Evolutionary conservation across 2,888 invertebrate species (phyloP), one percentile per base, ranked within the genome.

Genomic region (Emmelina monodactyla): DNA sequence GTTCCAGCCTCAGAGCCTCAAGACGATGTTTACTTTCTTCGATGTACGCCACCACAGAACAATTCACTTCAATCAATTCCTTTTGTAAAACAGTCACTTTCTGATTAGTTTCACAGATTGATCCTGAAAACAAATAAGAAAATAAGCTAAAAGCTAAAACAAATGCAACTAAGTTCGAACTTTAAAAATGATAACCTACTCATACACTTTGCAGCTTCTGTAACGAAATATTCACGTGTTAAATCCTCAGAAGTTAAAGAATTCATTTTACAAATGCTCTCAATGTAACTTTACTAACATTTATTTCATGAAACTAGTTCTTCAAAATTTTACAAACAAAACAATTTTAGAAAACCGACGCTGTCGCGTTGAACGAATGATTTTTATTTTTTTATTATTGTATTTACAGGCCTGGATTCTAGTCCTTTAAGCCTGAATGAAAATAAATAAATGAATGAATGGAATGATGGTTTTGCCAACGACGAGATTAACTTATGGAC

Each of bases 111-210:
- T 49, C 43, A 19, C 65, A 62, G 50, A 83, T 62, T 37, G 72
- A 62, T 49, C 61, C 83, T 84, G 65, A 44, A 78, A 72, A 34
- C 42, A 41, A 45, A 40, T 42, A 45, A 39, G n/a, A n/a, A 42
- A 49, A 46, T 48, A 46, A 34, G 22, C 40, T 29, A 31, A 38
- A 40, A 29, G 38, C 40, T 39, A 50, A 63, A 66, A 66, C 62
- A 65, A 60, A 44, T 55, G 72, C 68, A 60, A 44, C 37, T 44
- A 48, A 49, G 50, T 69, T 72, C 68, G 47, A 69, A 14, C 9
- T 55, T 56, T 72, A 65, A 55, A 52, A 70, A 71, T 59, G 53
- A 62, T 73, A 72, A 73, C 76, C 69, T 69, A 79, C 78, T 58
- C 52, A 76, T 41, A 60, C 63, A 68, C 58, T 67, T 66, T 41